phyloP scores from a whole-genome alignment of 2,888 invertebrate species.

The Biston betularia region DNA sequence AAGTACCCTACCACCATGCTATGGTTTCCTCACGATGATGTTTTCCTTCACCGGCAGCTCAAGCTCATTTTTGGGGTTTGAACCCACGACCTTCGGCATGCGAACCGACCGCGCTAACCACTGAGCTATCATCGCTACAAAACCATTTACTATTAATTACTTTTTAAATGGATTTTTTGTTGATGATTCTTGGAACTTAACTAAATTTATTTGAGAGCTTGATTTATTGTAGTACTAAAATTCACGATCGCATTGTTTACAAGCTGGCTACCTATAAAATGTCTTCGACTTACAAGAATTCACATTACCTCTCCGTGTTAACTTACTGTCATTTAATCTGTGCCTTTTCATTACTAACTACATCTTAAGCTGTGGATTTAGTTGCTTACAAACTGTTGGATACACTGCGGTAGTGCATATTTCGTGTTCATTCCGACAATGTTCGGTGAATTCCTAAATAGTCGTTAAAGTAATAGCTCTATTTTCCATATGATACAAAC shows the following conservation, averaged over 20 bases:
- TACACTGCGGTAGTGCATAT: conserved; percentile 49
- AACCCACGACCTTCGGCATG: no score
- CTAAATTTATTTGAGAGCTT: conserved; percentile 33
- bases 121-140: no score
- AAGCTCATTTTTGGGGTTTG: no score
- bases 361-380: neutral
- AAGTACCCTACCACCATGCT: no score
- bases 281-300: conserved; percentile 58
- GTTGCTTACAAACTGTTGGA: conserved; percentile 27
- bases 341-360: conserved; percentile 21
- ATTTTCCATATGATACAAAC: conserved; percentile 53
- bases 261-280: conserved; percentile 51
- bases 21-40: no score
- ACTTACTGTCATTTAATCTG: conserved; percentile 23
- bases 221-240: conserved; percentile 40
- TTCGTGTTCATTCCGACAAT: conserved; percentile 53
- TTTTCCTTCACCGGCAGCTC: no score
- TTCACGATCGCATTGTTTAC: conserved; percentile 47
- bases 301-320: conserved; percentile 50
- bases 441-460: conserved; percentile 65
- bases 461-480: conserved; percentile 66
- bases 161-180: no score
- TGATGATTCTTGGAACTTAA: neutral
- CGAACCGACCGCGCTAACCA: no score
- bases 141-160: no score